A percentile compares a stretch with the other conserved stretches of the same genome.
Conservation (phyloP, 2,797 vertebrate species). For the Kryptolebias ocellatus region DNA sequence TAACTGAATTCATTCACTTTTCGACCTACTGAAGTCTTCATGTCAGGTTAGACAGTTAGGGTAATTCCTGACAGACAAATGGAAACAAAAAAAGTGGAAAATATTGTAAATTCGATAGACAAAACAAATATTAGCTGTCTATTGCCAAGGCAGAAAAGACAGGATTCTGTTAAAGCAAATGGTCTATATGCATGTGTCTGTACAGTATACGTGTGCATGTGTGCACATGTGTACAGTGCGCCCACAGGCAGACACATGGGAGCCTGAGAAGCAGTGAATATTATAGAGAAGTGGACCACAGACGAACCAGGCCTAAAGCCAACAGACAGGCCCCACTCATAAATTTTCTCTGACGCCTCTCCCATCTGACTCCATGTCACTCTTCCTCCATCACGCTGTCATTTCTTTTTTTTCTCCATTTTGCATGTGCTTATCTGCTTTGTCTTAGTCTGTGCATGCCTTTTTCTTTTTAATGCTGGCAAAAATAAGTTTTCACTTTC, state of each 20-base stretch:
- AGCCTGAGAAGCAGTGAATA: constrained; percentile 79
- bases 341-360: constrained; percentile 79
- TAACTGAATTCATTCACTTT: background rate
- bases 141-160: constrained; percentile 47
- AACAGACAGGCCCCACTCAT: constrained; percentile 77
- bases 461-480: constrained; percentile 33
- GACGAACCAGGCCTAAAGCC: constrained; percentile 74
- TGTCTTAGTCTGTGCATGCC: constrained; percentile 9
- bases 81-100: background rate
- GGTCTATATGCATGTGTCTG: constrained; percentile 36
- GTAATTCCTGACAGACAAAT: constrained; percentile 1
- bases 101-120: constrained; percentile 23
- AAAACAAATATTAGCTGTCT: constrained; percentile 40
- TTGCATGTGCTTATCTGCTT: constrained; percentile 1
- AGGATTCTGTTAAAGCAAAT: constrained; percentile 38
- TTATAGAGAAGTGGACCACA: constrained; percentile 82
- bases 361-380: constrained; percentile 57
- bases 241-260: constrained; percentile 79
- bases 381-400: constrained; percentile 51
- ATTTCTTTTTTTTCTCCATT: constrained; percentile 14
- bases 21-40: background rate
- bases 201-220: constrained; percentile 47
- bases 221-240: constrained; percentile 60
- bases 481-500: constrained; percentile 29
- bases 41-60: constrained; percentile 42